Evolutionary conservation across 2,113 vertebrate species (phyloP).

Genomic region (Lepus americanus): DNA sequence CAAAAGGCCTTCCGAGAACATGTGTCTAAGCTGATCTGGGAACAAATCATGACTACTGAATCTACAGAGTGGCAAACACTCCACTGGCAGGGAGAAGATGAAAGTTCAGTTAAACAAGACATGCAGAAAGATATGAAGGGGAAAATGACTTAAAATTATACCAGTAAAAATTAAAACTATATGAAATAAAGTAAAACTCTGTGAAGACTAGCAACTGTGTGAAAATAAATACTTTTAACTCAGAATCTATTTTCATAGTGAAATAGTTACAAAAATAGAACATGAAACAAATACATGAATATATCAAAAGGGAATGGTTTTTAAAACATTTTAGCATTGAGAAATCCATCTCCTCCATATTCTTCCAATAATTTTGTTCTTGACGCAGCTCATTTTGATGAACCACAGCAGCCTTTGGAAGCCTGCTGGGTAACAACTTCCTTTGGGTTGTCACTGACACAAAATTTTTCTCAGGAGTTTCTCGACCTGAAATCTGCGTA

Average conservation of each 20-base stretch:
- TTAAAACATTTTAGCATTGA: not conserved
- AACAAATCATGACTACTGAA: not conserved
- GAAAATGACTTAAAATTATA: not conserved
- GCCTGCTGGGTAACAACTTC: not conserved
- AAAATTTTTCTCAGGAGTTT: not conserved
- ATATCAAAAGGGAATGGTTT: slow-evolving; percentile 11
- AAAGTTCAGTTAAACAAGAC: not conserved
- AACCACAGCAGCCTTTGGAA: not conserved
- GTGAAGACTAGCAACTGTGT: not conserved
- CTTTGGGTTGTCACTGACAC: not conserved
- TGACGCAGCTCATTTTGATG: not conserved
- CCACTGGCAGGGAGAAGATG: not conserved
- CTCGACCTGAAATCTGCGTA: not conserved
- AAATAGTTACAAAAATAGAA: slow-evolving; percentile 26
- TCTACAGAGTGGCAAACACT: accelerated
- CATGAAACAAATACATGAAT: not conserved
- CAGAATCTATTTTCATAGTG: not conserved
- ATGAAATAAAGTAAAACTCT: not conserved
- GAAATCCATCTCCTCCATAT: not conserved
- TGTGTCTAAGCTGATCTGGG: accelerated
- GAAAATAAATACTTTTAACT: slow-evolving; percentile 53
- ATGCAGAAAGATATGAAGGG: not conserved
- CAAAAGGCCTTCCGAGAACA: not conserved
- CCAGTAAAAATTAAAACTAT: not conserved
- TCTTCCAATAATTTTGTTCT: not conserved